Percentiles rank a stretch among this genome's conserved stretches.
phyloP scores from a whole-genome alignment of 1,140 invertebrate species.

The Neotoxoptera formosana region DNA sequence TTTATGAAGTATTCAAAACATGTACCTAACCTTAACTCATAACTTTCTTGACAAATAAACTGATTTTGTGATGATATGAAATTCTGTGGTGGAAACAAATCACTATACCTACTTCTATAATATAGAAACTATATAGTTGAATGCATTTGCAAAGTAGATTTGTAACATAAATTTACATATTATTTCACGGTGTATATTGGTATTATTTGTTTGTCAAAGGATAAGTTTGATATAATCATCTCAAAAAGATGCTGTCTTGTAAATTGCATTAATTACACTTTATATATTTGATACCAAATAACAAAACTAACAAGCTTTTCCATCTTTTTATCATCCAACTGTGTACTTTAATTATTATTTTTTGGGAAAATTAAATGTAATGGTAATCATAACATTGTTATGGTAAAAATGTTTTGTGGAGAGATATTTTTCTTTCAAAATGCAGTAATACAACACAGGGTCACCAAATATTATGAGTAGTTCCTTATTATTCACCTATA shows the following conservation, averaged over 20 bases:
- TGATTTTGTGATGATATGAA: background rate
- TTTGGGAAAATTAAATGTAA: background rate
- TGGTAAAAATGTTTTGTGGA: background rate
- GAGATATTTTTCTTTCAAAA: background rate
- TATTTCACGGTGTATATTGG: background rate
- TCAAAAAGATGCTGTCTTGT: background rate
- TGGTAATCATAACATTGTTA: background rate
- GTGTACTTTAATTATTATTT: background rate
- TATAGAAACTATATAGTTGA: background rate
- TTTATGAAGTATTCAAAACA: slow-evolving; percentile 3
- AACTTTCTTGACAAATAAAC: background rate
- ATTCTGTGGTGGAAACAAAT: background rate
- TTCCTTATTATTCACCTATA: background rate
- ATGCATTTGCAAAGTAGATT: background rate
- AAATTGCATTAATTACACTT: background rate
- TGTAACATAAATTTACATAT: background rate
- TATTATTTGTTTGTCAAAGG: background rate
- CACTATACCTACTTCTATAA: background rate
- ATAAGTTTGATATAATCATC: background rate
- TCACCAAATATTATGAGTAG: background rate
- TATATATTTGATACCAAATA: background rate
- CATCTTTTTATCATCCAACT: background rate
- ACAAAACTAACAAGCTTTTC: background rate
- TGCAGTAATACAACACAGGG: background rate
- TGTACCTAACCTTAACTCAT: background rate